Percentiles rank a stretch among this genome's conserved stretches.
Evolutionary conservation across 2,113 vertebrate genomes (phyloP).

Genomic region (Lophius piscatorius): DNA sequence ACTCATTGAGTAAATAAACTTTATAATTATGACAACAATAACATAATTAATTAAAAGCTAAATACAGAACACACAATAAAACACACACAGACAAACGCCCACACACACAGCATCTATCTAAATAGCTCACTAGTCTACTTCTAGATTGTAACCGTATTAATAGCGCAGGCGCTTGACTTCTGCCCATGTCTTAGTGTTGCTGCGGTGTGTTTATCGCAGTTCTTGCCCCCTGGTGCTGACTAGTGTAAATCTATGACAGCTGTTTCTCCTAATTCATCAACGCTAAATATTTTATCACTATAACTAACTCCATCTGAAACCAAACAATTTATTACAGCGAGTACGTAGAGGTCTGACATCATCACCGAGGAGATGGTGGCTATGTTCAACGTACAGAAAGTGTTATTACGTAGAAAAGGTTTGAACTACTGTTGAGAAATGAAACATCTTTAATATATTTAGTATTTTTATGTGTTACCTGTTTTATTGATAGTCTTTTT

Average conservation of each 20-base stretch:
- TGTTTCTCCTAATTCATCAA: conserved; percentile 34
- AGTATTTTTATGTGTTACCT: too few relatives aligned
- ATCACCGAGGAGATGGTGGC: not conserved
- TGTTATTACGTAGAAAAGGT: not conserved
- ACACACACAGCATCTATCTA: conserved; percentile 1
- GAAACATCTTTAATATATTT: too few relatives aligned
- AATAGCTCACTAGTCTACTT: conserved; percentile 30
- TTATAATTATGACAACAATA: too few relatives aligned
- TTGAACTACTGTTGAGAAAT: too few relatives aligned
- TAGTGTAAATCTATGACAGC: conserved; percentile 20
- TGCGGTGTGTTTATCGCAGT: conserved; percentile 27
- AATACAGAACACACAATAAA: too few relatives aligned
- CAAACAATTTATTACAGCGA: not conserved
- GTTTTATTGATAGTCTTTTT: too few relatives aligned
- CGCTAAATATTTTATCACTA: conserved; percentile 6
- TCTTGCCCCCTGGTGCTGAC: conserved; percentile 23
- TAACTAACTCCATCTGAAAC: conserved; percentile 5
- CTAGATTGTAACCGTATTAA: conserved; percentile 53
- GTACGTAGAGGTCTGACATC: not conserved
- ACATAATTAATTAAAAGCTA: too few relatives aligned
- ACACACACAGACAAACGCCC: conserved; percentile 9
- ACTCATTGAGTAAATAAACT: too few relatives aligned
- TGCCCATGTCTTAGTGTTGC: conserved; percentile 40
- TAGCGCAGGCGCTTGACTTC: conserved; percentile 49
- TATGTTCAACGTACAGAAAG: not conserved